These are phyloP conservation scores for Trididemnum miniatum DNA, from an alignment of 23 tunicate genomes.

Conservation along the genomic window DNA sequence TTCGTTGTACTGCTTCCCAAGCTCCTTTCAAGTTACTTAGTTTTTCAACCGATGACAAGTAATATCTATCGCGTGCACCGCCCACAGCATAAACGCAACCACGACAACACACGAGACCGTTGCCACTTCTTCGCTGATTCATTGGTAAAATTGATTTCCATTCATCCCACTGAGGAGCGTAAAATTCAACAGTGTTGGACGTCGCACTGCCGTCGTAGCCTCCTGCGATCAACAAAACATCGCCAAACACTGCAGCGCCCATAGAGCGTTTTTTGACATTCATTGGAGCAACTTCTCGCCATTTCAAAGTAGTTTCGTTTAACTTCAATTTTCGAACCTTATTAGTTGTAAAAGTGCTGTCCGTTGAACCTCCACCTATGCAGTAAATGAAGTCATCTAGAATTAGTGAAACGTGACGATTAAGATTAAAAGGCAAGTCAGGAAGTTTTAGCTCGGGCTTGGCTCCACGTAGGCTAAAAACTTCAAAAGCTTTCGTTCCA, in stretches of 20 bases:
- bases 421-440: neutral
- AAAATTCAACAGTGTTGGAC: neutral
- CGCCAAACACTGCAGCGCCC: neutral
- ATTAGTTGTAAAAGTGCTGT: neutral
- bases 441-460: neutral
- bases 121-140: neutral
- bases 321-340: neutral
- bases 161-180: neutral
- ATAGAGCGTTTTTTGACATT: neutral
- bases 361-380: neutral
- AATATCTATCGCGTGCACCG: neutral
- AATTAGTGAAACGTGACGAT: neutral
- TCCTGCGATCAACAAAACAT: neutral
- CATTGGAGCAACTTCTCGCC: constrained; percentile 11
- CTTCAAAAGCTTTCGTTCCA: neutral
- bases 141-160: neutral
- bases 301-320: neutral
- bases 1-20: neutral
- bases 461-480: neutral
- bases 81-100: neutral
- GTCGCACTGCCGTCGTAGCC: neutral
- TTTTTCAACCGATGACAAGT: neutral
- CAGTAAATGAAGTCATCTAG: neutral
- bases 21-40: neutral
- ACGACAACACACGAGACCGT: neutral